Evolutionary conservation across 2,888 invertebrate genomes (phyloP).

Genomic region (Spisula solida): DNA sequence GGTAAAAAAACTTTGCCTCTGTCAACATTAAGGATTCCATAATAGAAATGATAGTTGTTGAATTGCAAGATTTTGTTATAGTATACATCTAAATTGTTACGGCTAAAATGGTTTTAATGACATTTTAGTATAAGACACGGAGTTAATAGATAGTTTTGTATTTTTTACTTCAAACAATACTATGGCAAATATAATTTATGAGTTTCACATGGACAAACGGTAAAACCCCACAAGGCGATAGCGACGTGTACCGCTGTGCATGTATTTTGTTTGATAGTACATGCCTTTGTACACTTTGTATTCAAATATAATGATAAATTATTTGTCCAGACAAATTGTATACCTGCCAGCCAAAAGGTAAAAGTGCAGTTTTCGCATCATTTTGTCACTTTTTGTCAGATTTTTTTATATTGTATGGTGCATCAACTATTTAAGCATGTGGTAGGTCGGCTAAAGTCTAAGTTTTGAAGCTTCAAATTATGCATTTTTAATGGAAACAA

Average conservation of each 20-base stretch:
- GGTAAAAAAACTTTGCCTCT: neutral
- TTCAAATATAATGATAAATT: constrained; percentile 6
- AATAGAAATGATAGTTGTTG: neutral
- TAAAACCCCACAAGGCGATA: neutral
- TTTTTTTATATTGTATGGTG: neutral
- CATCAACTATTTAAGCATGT: neutral
- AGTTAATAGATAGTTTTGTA: neutral
- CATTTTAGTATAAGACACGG: neutral
- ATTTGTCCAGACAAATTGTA: neutral
- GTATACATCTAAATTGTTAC: neutral
- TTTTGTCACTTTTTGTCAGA: neutral
- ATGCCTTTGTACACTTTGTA: neutral
- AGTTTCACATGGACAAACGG: neutral
- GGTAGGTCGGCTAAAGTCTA: neutral
- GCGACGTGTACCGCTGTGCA: neutral
- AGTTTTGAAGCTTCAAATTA: neutral
- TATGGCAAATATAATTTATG: neutral
- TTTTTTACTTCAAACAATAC: neutral
- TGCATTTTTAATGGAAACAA: neutral
- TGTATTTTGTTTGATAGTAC: constrained; percentile 4
- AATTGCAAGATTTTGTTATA: neutral
- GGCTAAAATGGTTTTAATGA: neutral
- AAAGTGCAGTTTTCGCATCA: neutral
- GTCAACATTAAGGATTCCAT: neutral
- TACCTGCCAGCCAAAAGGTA: neutral